Percentiles rank a stretch among this genome's conserved stretches.
Evolutionary conservation across 2,797 vertebrate genomes (phyloP).

Genomic region (Pitangus sulphuratus): DNA sequence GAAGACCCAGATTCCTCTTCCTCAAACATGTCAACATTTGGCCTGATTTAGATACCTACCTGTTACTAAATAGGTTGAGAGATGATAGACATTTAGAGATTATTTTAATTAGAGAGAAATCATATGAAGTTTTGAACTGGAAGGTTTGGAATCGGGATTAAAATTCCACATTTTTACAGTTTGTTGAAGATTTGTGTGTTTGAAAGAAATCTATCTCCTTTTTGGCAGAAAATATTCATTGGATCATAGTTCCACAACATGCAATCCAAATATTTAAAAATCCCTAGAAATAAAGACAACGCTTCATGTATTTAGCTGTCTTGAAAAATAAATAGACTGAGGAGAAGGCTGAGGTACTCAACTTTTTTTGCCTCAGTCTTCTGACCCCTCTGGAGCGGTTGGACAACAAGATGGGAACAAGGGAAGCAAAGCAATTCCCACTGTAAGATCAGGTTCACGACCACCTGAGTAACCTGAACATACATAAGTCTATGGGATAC

Average conservation of each 20-base stretch:
- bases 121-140: neutral
- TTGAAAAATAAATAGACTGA: neutral
- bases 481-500: rapidly evolving
- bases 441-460: neutral
- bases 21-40: neutral
- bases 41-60: neutral
- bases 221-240: neutral
- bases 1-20: neutral
- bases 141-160: neutral
- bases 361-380: neutral
- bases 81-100: neutral
- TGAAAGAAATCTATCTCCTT: neutral
- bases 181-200: neutral
- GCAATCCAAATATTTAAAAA: neutral
- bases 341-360: neutral
- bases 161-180: neutral
- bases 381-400: neutral
- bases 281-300: neutral
- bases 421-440: neutral
- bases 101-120: neutral
- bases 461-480: neutral
- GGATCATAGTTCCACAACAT: neutral
- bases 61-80: neutral
- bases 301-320: neutral
- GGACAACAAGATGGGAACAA: neutral